phyloP scores from a whole-genome alignment of 92 coral and sea anemone species.

The Phenganax stokvisi region DNA sequence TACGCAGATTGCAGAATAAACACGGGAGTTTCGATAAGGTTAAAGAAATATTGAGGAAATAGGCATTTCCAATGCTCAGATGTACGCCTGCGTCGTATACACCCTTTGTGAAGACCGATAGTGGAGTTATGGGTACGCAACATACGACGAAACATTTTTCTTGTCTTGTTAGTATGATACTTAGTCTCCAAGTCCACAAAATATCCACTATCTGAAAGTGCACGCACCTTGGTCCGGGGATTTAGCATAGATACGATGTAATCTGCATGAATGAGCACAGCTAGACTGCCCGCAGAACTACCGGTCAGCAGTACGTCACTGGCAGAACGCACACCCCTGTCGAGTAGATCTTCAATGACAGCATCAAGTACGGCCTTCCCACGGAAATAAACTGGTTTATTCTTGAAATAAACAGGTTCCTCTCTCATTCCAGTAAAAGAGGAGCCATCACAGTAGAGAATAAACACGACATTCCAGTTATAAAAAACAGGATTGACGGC shows the following conservation, averaged over 20 bases:
- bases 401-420: conserved; percentile 63
- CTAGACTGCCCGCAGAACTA: conserved; percentile 87
- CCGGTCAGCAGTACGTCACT: conserved; percentile 70
- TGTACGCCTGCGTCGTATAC: conserved; percentile 53
- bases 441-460: conserved; percentile 93
- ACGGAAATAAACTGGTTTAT: conserved; percentile 58
- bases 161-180: conserved; percentile 60
- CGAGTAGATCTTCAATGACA: conserved; percentile 60
- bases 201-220: conserved; percentile 84
- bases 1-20: conserved; percentile 91
- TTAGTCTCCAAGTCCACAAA: conserved; percentile 71
- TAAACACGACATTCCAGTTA: conserved; percentile 85
- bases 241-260: conserved; percentile 71
- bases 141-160: conserved; percentile 67
- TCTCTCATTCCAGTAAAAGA: conserved; percentile 84
- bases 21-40: conserved; percentile 69
- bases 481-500: conserved; percentile 63
- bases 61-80: conserved; percentile 78
- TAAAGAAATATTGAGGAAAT: conserved; percentile 82
- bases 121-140: conserved; percentile 71
- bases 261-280: conserved; percentile 87
- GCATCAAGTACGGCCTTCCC: conserved; percentile 81
- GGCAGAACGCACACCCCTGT: conserved; percentile 61
- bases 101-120: conserved; percentile 63
- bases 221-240: conserved; percentile 68